These are phyloP conservation scores for Drosophila ambigua DNA, from an alignment of 1,140 invertebrate genomes.

Conservation along the genomic window DNA sequence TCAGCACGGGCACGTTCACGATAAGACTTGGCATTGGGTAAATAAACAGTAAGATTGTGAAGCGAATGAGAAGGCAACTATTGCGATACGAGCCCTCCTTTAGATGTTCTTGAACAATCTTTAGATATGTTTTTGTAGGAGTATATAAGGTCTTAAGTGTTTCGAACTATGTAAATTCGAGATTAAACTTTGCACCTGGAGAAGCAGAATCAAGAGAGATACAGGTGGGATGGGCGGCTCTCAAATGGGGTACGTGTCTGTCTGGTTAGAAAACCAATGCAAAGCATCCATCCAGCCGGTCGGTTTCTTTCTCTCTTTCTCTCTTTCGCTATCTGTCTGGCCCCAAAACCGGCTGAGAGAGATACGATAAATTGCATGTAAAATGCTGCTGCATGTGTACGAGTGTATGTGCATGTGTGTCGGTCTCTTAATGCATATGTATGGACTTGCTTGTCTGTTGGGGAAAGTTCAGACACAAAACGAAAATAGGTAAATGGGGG, in stretches of 20 bases:
- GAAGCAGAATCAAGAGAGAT: neutral
- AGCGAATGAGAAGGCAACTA: constrained; percentile 16
- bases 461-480: constrained; percentile 66
- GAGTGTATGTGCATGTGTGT: constrained; percentile 1
- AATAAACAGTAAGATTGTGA: constrained; percentile 22
- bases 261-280: neutral
- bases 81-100: constrained; percentile 31
- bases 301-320: constrained; percentile 29
- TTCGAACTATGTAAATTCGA: constrained; percentile 25
- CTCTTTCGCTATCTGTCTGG: constrained; percentile 16
- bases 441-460: constrained; percentile 27
- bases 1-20: constrained; percentile 26
- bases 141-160: constrained; percentile 32
- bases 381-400: constrained; percentile 37
- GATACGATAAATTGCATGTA: constrained; percentile 66
- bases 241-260: constrained; percentile 33
- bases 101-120: constrained; percentile 63
- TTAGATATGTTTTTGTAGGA: constrained; percentile 30
- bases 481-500: constrained; percentile 36
- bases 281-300: neutral
- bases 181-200: constrained; percentile 59
- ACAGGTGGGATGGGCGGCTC: constrained; percentile 28
- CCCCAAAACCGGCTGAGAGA: constrained; percentile 18
- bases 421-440: constrained; percentile 2
- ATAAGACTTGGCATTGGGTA: constrained; percentile 61